Percentiles rank a stretch among this genome's conserved stretches.
These are phyloP conservation scores for Polylopha cassiicola DNA, from an alignment of 2,888 invertebrate species.

Conservation along the genomic window DNA sequence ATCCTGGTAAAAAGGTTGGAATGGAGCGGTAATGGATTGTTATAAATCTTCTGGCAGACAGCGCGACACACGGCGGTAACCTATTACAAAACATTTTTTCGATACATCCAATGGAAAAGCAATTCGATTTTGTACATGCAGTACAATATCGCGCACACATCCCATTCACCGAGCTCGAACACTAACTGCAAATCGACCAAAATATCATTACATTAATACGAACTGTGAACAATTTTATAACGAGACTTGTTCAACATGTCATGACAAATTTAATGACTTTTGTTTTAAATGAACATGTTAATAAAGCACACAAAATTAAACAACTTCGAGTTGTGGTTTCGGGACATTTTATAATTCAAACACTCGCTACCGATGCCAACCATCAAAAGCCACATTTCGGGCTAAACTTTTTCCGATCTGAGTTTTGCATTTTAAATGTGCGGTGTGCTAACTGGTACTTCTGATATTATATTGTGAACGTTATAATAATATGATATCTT, in stretches of 20 bases:
- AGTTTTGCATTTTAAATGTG: constrained; percentile 11
- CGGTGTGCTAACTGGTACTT: too few species aligned
- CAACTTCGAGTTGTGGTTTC: constrained; percentile 32
- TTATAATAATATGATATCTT: too few species aligned
- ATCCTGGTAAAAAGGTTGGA: constrained; percentile 15
- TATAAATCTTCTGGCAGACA: constrained; percentile 69
- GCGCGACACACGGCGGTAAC: constrained; percentile 44
- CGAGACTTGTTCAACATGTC: too few species aligned
- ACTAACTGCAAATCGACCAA: too few species aligned
- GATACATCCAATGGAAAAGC: constrained; percentile 56
- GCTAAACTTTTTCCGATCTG: constrained; percentile 26
- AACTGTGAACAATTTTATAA: too few species aligned
- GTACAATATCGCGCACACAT: constrained; percentile 37
- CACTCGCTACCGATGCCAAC: constrained; percentile 28
- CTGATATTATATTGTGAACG: too few species aligned
- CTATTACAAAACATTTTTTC: constrained; percentile 62
- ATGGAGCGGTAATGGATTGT: constrained; percentile 57
- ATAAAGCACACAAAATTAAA: constrained; percentile 26
- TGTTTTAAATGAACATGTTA: constrained; percentile 18
- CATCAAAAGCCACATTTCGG: constrained; percentile 29
- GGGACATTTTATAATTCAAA: constrained; percentile 39
- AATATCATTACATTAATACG: too few species aligned
- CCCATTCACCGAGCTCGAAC: background rate
- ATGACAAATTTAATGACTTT: too few species aligned
- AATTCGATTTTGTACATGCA: constrained; percentile 63